Percentiles rank a stretch among this genome's conserved stretches.
These are phyloP conservation scores for Wasmannia auropunctata DNA, from an alignment of 1,140 invertebrate genomes.

Conservation along the genomic window DNA sequence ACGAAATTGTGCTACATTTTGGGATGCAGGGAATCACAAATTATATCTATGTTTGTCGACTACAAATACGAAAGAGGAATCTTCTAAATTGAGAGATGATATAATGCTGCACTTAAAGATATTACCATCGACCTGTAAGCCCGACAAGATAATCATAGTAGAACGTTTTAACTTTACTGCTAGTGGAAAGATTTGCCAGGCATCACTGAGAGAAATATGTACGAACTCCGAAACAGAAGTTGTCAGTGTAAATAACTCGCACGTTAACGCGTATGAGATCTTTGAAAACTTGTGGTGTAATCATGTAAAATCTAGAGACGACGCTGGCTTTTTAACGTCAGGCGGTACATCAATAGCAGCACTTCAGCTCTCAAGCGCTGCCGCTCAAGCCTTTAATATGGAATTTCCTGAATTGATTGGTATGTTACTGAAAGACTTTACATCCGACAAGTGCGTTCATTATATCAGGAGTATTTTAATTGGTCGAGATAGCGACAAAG, in stretches of 20 bases:
- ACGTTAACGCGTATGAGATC: slow-evolving; percentile 79
- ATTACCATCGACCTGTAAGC: slow-evolving; percentile 72
- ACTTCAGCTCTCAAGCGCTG: slow-evolving; percentile 81
- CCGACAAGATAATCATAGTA: slow-evolving; percentile 77
- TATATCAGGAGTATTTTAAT: slow-evolving; percentile 63
- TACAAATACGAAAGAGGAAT: slow-evolving; percentile 47
- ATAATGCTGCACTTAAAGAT: slow-evolving; percentile 77
- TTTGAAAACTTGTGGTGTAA: slow-evolving; percentile 79
- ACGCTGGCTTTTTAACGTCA: slow-evolving; percentile 83
- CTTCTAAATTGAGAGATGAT: slow-evolving; percentile 80
- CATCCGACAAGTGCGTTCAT: slow-evolving; percentile 63
- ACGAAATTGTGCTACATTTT: slow-evolving; percentile 85
- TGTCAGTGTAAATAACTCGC: slow-evolving; percentile 75
- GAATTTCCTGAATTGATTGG: slow-evolving; percentile 79
- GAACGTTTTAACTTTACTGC: slow-evolving; percentile 74
- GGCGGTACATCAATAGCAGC: slow-evolving; percentile 85
- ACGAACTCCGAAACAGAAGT: slow-evolving; percentile 11
- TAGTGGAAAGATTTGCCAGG: slow-evolving; percentile 79
- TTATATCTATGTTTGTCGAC: slow-evolving; percentile 84
- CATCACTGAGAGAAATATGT: slow-evolving; percentile 66
- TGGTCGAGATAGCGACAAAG: not conserved
- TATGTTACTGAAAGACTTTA: slow-evolving; percentile 78
- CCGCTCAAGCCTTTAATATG: slow-evolving; percentile 71
- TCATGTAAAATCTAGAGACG: slow-evolving; percentile 70
- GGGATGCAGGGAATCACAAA: slow-evolving; percentile 83